phyloP scores from a whole-genome alignment of 1,140 invertebrate species.

The Micrasema longulum region DNA sequence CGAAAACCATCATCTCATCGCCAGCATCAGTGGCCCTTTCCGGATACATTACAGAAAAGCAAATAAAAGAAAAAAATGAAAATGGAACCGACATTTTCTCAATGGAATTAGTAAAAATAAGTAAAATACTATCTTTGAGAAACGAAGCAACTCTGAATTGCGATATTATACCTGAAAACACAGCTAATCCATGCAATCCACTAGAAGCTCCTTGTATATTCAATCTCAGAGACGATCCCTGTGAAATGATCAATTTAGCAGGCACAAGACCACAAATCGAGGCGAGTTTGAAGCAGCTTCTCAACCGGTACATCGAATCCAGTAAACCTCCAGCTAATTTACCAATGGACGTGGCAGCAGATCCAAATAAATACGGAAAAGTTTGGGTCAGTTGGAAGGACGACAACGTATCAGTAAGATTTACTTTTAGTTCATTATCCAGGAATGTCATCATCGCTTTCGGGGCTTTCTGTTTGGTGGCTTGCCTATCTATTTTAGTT shows the following conservation, averaged over 20 bases:
- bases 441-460: conserved; percentile 23
- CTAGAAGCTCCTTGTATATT: conserved; percentile 72
- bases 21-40: conserved; percentile 64
- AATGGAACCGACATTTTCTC: background rate
- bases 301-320: conserved; percentile 65
- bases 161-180: conserved; percentile 1
- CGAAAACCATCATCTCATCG: conserved; percentile 67
- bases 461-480: conserved; percentile 29
- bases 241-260: conserved; percentile 80
- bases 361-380: conserved; percentile 70
- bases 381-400: conserved; percentile 72
- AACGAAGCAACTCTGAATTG: conserved; percentile 41
- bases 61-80: conserved; percentile 59
- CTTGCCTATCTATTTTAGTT: conserved; percentile 23
- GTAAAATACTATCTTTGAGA: conserved; percentile 28
- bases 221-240: conserved; percentile 80
- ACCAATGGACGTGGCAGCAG: conserved; percentile 66
- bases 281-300: conserved; percentile 61
- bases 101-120: conserved; percentile 11
- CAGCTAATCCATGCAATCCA: conserved; percentile 46
- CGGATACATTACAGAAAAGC: conserved; percentile 61
- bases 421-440: conserved; percentile 27
- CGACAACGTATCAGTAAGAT: conserved; percentile 32
- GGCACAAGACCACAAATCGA: conserved; percentile 62
- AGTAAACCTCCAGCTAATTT: conserved; percentile 68